Evolutionary conservation across 2,797 vertebrate genomes (phyloP).

Genomic region (Sebastes iracundus): DNA sequence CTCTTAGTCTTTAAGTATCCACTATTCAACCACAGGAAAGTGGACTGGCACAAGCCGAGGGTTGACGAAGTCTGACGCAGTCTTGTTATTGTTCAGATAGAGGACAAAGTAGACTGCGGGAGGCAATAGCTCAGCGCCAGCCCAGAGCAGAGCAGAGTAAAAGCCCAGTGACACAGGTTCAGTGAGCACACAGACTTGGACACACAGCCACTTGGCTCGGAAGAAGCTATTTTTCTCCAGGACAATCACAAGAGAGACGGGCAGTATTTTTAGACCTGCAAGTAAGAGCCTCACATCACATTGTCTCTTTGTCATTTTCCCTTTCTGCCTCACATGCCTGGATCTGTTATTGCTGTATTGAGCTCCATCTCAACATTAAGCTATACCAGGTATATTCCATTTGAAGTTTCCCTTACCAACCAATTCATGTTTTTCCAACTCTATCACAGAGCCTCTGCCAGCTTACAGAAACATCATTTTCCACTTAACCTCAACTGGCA

Average conservation of each 20-base stretch:
- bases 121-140: slow-evolving; percentile 13
- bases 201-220: slow-evolving; percentile 26
- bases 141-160: slow-evolving; percentile 6
- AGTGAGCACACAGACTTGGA: slow-evolving; percentile 32
- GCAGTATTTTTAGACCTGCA: slow-evolving; percentile 69
- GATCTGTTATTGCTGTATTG: neutral
- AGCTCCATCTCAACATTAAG: neutral
- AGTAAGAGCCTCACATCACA: slow-evolving; percentile 47
- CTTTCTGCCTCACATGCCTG: slow-evolving; percentile 20
- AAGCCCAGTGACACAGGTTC: slow-evolving; percentile 39
- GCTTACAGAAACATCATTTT: neutral
- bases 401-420: neutral
- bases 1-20: neutral
- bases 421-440: neutral
- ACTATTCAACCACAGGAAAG: neutral
- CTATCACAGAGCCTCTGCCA: neutral
- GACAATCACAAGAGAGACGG: slow-evolving; percentile 51
- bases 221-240: slow-evolving; percentile 57
- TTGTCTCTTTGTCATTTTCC: slow-evolving; percentile 33
- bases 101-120: slow-evolving; percentile 9
- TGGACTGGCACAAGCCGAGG: neutral
- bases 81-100: slow-evolving; percentile 20
- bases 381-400: neutral
- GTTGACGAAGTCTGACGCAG: slow-evolving; percentile 22
- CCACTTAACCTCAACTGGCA: neutral